phyloP scores from a whole-genome alignment of 2,888 invertebrate genomes.

The Agrypnus murinus region DNA sequence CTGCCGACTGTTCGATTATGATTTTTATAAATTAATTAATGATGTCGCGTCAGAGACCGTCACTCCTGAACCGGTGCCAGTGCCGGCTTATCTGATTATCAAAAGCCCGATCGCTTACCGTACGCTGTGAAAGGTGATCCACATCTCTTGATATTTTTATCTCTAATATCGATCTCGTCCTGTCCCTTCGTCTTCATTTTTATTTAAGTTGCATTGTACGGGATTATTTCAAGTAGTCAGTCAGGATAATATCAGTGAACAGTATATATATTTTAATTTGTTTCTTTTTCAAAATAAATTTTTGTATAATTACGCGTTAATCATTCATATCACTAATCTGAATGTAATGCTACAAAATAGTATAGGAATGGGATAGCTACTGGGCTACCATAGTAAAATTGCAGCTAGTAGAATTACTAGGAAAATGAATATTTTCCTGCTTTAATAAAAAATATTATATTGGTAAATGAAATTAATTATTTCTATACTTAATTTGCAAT shows the following conservation, averaged over 20 bases:
- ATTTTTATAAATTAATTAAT: constrained; percentile 56
- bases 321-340: too few species aligned
- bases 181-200: constrained; percentile 47
- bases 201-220: constrained; percentile 40
- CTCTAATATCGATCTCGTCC: constrained; percentile 48
- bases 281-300: not conserved
- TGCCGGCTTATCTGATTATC: constrained; percentile 51
- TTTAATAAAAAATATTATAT: too few species aligned
- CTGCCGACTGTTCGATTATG: constrained; percentile 52
- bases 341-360: too few species aligned
- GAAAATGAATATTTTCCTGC: too few species aligned
- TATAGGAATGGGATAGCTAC: too few species aligned
- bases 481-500: too few species aligned
- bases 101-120: constrained; percentile 48
- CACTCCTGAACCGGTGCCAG: constrained; percentile 52
- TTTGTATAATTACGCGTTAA: too few species aligned
- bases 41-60: constrained; percentile 50
- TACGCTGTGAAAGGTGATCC: constrained; percentile 50
- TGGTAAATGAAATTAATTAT: too few species aligned
- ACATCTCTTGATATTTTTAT: constrained; percentile 52
- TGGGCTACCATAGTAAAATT: too few species aligned
- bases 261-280: constrained; percentile 13
- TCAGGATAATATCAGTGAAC: constrained; percentile 39
- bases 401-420: too few species aligned
- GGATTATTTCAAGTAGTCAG: constrained; percentile 47